These are phyloP conservation scores for Polydrusus tereticollis DNA, from an alignment of 2,888 invertebrate genomes.

Conservation along the genomic window DNA sequence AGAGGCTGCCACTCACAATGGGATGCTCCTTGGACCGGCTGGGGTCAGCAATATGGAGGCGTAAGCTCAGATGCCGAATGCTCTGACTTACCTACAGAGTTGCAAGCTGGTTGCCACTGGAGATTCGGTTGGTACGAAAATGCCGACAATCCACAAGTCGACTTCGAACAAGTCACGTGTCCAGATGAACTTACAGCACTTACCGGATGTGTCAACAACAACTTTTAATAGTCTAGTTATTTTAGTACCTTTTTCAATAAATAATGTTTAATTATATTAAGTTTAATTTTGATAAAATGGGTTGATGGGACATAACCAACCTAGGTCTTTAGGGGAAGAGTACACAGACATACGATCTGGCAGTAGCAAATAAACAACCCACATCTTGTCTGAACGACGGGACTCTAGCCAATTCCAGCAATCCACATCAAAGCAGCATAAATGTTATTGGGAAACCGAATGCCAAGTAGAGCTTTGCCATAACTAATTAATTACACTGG, in stretches of 20 bases:
- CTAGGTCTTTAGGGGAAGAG: too few species aligned
- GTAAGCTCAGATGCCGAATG: constrained; percentile 48
- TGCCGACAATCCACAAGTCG: constrained; percentile 49
- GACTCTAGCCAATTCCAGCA: too few species aligned
- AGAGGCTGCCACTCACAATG: constrained; percentile 50
- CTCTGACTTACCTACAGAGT: constrained; percentile 40
- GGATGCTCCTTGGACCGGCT: constrained; percentile 47
- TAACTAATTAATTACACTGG: too few species aligned
- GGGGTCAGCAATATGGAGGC: constrained; percentile 53
- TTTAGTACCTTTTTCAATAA: not conserved
- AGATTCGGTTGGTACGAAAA: constrained; percentile 51
- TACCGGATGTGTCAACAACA: constrained; percentile 37
- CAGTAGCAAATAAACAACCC: too few species aligned
- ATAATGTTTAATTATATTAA: too few species aligned
- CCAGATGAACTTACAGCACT: constrained; percentile 45
- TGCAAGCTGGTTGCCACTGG: constrained; percentile 51
- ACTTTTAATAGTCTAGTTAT: constrained; percentile 6
- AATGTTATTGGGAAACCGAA: too few species aligned
- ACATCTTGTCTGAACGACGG: too few species aligned
- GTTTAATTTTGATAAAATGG: too few species aligned
- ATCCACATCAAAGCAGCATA: too few species aligned
- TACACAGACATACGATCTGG: too few species aligned
- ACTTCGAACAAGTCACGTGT: constrained; percentile 48
- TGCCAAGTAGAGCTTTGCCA: too few species aligned
- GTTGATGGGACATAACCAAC: too few species aligned